phyloP scores from a whole-genome alignment of 2,888 invertebrate genomes.

The Trissonchulus sp. region DNA sequence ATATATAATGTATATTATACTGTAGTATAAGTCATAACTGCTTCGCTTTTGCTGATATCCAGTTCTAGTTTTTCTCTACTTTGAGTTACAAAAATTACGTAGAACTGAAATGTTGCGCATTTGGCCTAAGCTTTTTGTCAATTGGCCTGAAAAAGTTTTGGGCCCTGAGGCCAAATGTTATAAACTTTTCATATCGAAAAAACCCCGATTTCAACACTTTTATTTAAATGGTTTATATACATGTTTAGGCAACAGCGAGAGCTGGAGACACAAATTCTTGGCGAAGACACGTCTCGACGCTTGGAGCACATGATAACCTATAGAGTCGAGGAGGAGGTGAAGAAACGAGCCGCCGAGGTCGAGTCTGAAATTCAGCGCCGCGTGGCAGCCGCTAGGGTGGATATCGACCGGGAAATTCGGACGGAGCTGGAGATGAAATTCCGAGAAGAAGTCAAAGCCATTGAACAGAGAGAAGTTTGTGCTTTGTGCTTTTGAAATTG shows the following conservation, averaged over 20 bases:
- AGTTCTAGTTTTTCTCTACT: not conserved
- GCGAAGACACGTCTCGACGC: not conserved
- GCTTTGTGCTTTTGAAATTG: too few species aligned
- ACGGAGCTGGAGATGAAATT: slow-evolving; percentile 1
- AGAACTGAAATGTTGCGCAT: too few species aligned
- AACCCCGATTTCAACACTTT: too few species aligned
- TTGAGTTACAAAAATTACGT: not conserved
- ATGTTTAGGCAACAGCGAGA: slow-evolving; percentile 6
- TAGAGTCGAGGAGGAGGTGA: not conserved
- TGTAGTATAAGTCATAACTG: too few species aligned
- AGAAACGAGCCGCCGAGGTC: not conserved
- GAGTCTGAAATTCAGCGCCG: slow-evolving; percentile 21
- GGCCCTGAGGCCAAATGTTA: too few species aligned
- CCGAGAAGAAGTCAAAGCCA: slow-evolving; percentile 8
- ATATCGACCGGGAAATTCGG: slow-evolving; percentile 8
- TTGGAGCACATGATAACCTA: not conserved
- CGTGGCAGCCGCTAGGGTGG: slow-evolving; percentile 16
- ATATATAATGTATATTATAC: too few species aligned
- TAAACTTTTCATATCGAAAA: too few species aligned
- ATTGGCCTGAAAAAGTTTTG: too few species aligned
- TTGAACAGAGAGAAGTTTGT: slow-evolving; percentile 2
- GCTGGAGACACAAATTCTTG: not conserved
- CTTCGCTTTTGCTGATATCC: not conserved
- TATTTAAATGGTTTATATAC: not conserved
- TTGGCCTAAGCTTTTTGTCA: too few species aligned